A percentile compares a stretch with the other conserved stretches of the same genome.
Evolutionary conservation across 2,797 vertebrate species (phyloP).

Genomic region (Sebastes aleutianus): DNA sequence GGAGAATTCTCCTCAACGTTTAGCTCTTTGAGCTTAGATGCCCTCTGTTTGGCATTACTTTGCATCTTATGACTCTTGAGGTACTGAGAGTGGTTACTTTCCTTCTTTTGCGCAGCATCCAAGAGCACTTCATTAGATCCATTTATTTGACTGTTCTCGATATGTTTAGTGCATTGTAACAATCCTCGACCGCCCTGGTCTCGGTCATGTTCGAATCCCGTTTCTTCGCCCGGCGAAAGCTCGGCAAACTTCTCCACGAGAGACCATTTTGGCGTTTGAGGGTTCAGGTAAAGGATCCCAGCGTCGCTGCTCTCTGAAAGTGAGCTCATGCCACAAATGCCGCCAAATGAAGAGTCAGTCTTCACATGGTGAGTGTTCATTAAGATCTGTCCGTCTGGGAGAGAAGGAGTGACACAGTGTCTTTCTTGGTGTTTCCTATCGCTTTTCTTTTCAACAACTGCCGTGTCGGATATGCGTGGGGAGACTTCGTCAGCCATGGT

Average conservation of each 20-base stretch:
- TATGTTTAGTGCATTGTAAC: neutral
- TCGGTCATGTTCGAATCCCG: neutral
- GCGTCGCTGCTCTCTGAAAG: slow-evolving; percentile 30
- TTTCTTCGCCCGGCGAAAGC: slow-evolving; percentile 36
- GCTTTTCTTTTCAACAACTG: slow-evolving; percentile 46
- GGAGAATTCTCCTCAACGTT: slow-evolving; percentile 22
- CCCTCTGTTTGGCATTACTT: slow-evolving; percentile 21
- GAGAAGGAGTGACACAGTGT: slow-evolving; percentile 1
- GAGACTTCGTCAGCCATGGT: slow-evolving; percentile 56
- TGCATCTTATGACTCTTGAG: slow-evolving; percentile 13
- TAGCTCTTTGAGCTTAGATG: slow-evolving; percentile 32
- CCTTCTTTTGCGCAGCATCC: neutral
- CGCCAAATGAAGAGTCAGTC: neutral
- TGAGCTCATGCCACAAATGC: neutral
- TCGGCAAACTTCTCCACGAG: slow-evolving; percentile 63
- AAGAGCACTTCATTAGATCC: neutral
- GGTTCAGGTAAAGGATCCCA: slow-evolving; percentile 67
- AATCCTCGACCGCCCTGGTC: neutral
- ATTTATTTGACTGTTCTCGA: neutral
- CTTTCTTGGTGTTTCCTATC: slow-evolving; percentile 50
- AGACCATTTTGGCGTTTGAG: slow-evolving; percentile 61
- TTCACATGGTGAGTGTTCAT: neutral
- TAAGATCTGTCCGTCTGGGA: slow-evolving; percentile 22
- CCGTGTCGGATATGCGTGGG: slow-evolving; percentile 26
- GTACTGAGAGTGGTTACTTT: slow-evolving; percentile 4